Evolutionary conservation across 2,888 invertebrate genomes (phyloP).

Genomic region (Digitonthophagus gazella): DNA sequence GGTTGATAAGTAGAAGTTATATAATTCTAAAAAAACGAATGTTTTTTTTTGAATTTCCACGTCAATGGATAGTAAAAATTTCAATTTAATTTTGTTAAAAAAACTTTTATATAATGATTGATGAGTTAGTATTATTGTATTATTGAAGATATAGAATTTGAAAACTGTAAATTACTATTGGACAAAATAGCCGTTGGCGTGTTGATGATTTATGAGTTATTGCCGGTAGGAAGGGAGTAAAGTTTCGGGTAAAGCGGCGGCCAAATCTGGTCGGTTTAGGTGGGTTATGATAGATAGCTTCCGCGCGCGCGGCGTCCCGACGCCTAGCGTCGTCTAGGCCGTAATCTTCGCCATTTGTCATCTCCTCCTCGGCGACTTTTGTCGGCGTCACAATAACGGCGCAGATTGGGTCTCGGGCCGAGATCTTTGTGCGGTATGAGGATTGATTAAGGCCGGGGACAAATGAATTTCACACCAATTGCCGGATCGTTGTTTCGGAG

Average conservation of each 20-base stretch:
- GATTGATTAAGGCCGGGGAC: slow-evolving; percentile 50
- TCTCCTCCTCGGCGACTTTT: slow-evolving; percentile 50
- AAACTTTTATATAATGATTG: too few relatives aligned
- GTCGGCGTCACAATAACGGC: slow-evolving; percentile 47
- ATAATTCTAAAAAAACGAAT: too few relatives aligned
- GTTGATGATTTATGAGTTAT: slow-evolving; percentile 3
- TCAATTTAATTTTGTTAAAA: too few relatives aligned
- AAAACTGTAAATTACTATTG: background rate
- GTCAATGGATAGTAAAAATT: too few relatives aligned
- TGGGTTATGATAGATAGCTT: slow-evolving; percentile 46
- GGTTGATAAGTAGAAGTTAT: too few relatives aligned
- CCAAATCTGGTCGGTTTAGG: slow-evolving; percentile 34
- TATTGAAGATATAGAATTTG: too few relatives aligned
- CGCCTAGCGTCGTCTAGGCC: slow-evolving; percentile 46
- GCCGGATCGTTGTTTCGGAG: slow-evolving; percentile 46
- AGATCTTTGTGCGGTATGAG: slow-evolving; percentile 49
- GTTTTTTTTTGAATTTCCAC: too few relatives aligned
- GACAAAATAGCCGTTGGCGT: background rate
- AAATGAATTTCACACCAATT: slow-evolving; percentile 52
- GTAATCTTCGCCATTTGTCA: slow-evolving; percentile 51
- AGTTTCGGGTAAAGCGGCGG: slow-evolving; percentile 31
- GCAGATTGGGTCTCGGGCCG: slow-evolving; percentile 44
- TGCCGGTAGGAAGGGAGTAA: slow-evolving; percentile 23
- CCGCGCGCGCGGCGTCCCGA: slow-evolving; percentile 43
- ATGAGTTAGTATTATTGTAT: too few relatives aligned